Evolutionary conservation across 2,888 invertebrate species (phyloP).

Genomic region (Eucera pruinosa): DNA sequence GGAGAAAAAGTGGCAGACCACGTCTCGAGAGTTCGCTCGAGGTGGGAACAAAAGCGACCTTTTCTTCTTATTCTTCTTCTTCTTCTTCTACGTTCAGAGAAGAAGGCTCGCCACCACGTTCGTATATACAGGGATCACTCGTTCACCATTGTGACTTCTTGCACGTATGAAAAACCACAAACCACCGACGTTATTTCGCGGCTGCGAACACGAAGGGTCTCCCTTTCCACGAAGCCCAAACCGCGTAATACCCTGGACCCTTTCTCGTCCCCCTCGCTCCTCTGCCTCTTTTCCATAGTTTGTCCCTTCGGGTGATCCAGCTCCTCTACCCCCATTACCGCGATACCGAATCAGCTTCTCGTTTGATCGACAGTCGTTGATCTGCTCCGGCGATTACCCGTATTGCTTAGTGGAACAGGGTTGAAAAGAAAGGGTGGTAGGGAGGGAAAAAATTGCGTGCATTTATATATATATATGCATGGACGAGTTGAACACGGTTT

Average conservation of each 20-base stretch:
- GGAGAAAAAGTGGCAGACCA: slow-evolving; percentile 66
- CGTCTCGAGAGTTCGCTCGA: slow-evolving; percentile 42
- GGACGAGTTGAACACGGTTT: slow-evolving; percentile 1
- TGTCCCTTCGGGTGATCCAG: slow-evolving; percentile 34
- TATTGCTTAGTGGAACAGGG: slow-evolving; percentile 9
- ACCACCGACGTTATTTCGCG: slow-evolving; percentile 75
- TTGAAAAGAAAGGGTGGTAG: not conserved
- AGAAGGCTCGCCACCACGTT: slow-evolving; percentile 48
- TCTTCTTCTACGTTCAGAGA: slow-evolving; percentile 23
- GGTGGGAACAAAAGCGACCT: slow-evolving; percentile 75
- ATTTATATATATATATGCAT: no score
- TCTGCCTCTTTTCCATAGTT: not conserved
- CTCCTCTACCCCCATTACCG: slow-evolving; percentile 25
- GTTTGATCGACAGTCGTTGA: slow-evolving; percentile 57
- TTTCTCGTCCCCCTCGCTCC: not conserved
- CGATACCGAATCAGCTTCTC: slow-evolving; percentile 48
- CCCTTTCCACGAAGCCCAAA: slow-evolving; percentile 62
- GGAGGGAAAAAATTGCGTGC: not conserved
- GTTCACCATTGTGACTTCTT: slow-evolving; percentile 74
- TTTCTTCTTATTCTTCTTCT: slow-evolving; percentile 33
- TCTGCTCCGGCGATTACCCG: slow-evolving; percentile 25
- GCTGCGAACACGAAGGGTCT: slow-evolving; percentile 72
- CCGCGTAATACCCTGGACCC: slow-evolving; percentile 62
- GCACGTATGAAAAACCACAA: slow-evolving; percentile 78
- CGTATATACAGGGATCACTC: slow-evolving; percentile 62